Evolutionary conservation across 2,797 vertebrate genomes (phyloP), one percentile per base, ranked within the genome.

Genomic region (Crypturellus tataupa): DNA sequence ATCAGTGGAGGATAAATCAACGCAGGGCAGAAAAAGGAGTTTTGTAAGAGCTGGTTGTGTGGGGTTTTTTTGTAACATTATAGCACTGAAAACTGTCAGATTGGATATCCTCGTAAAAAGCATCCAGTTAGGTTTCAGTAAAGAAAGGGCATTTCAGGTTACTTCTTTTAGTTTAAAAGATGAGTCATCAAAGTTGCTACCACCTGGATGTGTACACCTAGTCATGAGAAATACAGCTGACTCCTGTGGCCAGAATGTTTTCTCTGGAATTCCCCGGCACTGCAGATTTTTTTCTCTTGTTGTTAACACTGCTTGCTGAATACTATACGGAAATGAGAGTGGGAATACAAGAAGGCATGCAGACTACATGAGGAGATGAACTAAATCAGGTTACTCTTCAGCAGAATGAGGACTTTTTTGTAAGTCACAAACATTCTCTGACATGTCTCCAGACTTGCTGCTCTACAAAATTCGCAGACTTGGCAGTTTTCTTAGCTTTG

Each of bases 101-200:
- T 35, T 83, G 40, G 10, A 17, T 88, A 9, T 42, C 55, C 6
- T 25, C 12, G 4, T 56, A 51, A 60, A 64, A 76, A 10, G 40
- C 24, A 5, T 42, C 20, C 10, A 51, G 9, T 47, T 80, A 10
- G 3, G 6, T 60, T 93, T 65, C 31, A 37, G 29, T 42, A 51
- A 64, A 46, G 29, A 42, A 84, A 33, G 46, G 13, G 6, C 59
- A 2, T 72, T 67, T 49, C 71, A 76, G 6, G 2, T 40, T 63
- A 18, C 8, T 2, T 49, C 8, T 2, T 49, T 25, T 49, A 49
- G 6, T 81, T 63, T 59, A 76, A 82, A 51, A 64, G 75, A 29
- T 5, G 55, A 1, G 58, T 59, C 42, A 10, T 37, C 78, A 10
- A 55, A n/a, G 19, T 69, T 7, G 1, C 42, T 11, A 6, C 0